Percentiles rank a stretch among this genome's conserved stretches.
These are phyloP conservation scores for Archaeoteleia sp. DNA, from an alignment of 2,888 invertebrate genomes.

Conservation along the genomic window DNA sequence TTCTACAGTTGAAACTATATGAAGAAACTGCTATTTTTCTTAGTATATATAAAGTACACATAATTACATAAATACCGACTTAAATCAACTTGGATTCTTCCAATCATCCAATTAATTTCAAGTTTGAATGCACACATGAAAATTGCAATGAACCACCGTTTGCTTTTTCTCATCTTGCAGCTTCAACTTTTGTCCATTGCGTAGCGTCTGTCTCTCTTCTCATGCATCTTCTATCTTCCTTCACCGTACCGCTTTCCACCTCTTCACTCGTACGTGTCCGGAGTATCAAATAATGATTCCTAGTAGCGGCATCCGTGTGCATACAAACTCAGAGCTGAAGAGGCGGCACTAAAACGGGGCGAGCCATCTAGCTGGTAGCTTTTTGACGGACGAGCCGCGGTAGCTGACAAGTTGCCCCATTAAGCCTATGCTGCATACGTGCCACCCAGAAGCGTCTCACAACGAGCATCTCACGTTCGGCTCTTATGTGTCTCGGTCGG, in stretches of 20 bases:
- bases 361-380: slow-evolving; percentile 24
- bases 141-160: too few relatives aligned
- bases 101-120: too few relatives aligned
- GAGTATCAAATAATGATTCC: slow-evolving; percentile 66
- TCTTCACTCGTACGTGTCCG: slow-evolving; percentile 60
- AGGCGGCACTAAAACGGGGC: slow-evolving; percentile 28
- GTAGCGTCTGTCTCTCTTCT: slow-evolving; percentile 8
- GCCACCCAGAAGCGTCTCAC: too few relatives aligned
- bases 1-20: too few relatives aligned
- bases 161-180: too few relatives aligned
- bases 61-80: too few relatives aligned
- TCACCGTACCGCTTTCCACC: slow-evolving; percentile 13
- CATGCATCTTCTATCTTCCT: slow-evolving; percentile 1
- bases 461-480: too few relatives aligned
- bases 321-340: slow-evolving; percentile 52
- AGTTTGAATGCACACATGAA: too few relatives aligned
- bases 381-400: slow-evolving; percentile 68
- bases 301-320: slow-evolving; percentile 58
- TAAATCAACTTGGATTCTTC: too few relatives aligned
- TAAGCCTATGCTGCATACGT: slow-evolving; percentile 66
- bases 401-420: slow-evolving; percentile 71
- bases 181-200: background rate
- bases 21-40: too few relatives aligned
- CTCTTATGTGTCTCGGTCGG: too few relatives aligned
- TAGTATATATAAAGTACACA: too few relatives aligned